Evolutionary conservation across 2,113 vertebrate genomes (phyloP), one percentile per base, ranked within the genome.

Genomic region (Barbus barbus): DNA sequence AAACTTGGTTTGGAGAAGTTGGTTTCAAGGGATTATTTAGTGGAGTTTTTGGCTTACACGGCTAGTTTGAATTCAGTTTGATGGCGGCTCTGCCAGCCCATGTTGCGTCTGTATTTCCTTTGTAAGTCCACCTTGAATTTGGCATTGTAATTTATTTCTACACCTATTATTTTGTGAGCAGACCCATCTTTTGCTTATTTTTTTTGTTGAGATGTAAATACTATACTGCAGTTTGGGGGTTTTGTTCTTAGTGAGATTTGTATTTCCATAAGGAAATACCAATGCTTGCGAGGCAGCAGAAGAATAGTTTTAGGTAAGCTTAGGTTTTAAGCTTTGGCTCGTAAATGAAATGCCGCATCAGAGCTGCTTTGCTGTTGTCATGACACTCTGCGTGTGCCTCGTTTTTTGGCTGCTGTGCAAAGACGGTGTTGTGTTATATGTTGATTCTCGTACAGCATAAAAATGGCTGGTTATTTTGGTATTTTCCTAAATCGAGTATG

Each of bases 271-370:
- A 73, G 38, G 71, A 73, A 73, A 46, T 13, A 26, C 12, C 38
- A 73, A n/a, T 6, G 67, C 36, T 41, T 41, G 67, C 63, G 16
- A 67, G 63, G 31, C 67, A 38, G 67, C 71, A 73, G 71, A 73
- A 73, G 71, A 73, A 73, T 73, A 26, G 38, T 46, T 46, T 44
- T 73, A 73, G 71, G n/a, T 73, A 44, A 73, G 38, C 71, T 73
- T 73, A 26, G 71, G 71, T 73, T 73, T 73, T 73, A 77, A 33
- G 48, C 48, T 77, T 77, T 56, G 48, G 74, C 74, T 56, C 20
- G 74, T 77, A 36, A 76, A 77, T 56, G 74, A 53, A 77, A 77
- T 77, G 46, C 20, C 48, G 31, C 31, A 31, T 77, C 48, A 77
- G 74, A 56, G 28, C 74, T 56, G 74, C 74, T 77, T 77, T 56